Evolutionary conservation across 2,888 invertebrate species (phyloP), one percentile per base, ranked within the genome.

Genomic region (Byasa hedistus): DNA sequence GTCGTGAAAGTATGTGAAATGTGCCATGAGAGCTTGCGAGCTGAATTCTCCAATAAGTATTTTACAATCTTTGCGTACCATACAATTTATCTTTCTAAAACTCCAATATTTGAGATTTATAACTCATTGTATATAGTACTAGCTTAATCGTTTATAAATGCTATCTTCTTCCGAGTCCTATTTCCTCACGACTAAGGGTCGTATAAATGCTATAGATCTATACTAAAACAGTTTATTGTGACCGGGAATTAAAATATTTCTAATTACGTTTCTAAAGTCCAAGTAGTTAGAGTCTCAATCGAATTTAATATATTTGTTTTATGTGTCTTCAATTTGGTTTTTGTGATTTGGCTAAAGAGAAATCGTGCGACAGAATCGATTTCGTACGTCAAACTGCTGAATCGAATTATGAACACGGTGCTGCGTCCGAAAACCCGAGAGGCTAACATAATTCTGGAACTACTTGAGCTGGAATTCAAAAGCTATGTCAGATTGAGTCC

Each of bases 1-100:
- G 32, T 36, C 32, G 32, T 32, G 21, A 36, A 57, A 36, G n/a
- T 57, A 57, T 57, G n/a, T 21, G 57, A n/a, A 57, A 10, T n/a
- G 27, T 57, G 17, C 57, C 57, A 8, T 21, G n/a, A 8, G 19
- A 36, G 57, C 22, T 12, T 54, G 52, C 22, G 22, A 54, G 22
- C 22, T 21, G 52, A 54, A 54, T 54, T 54, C 22, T 54, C 22
- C 52, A 22, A 54, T 22, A 54, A 1, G 23, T 54, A 54, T 54
- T 54, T 54, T 54, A 54, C 22, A 54, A n/a, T 23, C 52, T 54
- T 22, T 52, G 44, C 44, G 19, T 44, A 44, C 3, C 44, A 44
- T 19, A 4, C 22, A 10, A 54, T 54, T 54, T 54, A 23, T 54
- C 12, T 54, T 54, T 22, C 52, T 54, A 10, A 12, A 54, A 48